Conservation (phyloP, 2,113 vertebrate species). For the Pan troglodytes region NHGRI_mPanTro3-v2.1_pri NC_072407.2:83806501-83807000, state of each 20-base stretch:
- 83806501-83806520: neutral
- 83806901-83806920: neutral
- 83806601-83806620: neutral
- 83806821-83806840: neutral
- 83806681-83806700: neutral
- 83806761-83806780: neutral
- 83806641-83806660: neutral
- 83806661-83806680: neutral
- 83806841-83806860: neutral
- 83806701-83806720: neutral
- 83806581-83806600: neutral
- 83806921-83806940: neutral
- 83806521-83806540: neutral
- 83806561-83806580: neutral
- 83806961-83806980: neutral
- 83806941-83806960: neutral
- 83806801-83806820: neutral
- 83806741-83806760: neutral
- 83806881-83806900: neutral
- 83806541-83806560: neutral
- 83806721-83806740: neutral
- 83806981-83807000: neutral
- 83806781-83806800: neutral
- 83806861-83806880: neutral
- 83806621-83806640: neutral